phyloP scores from a whole-genome alignment of 2,797 vertebrate genomes.

The Microctenopoma stevenorrisi region DNA sequence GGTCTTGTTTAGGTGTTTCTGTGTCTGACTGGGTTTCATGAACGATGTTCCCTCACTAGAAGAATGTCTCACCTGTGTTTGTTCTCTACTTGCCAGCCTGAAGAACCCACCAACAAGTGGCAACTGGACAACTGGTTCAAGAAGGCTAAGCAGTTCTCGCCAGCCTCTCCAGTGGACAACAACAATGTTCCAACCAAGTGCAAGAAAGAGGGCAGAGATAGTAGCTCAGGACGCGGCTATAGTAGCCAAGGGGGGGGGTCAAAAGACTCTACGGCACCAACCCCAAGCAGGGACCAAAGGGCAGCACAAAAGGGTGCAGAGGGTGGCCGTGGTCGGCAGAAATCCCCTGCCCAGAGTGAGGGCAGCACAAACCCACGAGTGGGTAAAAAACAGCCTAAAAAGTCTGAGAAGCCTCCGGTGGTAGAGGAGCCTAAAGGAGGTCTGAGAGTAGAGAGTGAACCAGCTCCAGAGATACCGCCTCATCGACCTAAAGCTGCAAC shows the following conservation, averaged over 20 bases:
- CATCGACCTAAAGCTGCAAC: constrained; percentile 93
- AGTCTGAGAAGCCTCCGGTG: constrained; percentile 90
- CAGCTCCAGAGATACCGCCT: constrained; percentile 89
- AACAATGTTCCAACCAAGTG: constrained; percentile 90
- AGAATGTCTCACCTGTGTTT: constrained; percentile 2
- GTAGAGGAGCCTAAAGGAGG: constrained; percentile 94
- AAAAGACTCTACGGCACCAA: constrained; percentile 88
- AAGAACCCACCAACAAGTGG: constrained; percentile 97
- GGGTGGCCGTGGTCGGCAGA: constrained; percentile 90
- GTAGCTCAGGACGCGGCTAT: constrained; percentile 86
- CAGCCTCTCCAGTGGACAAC: constrained; percentile 94
- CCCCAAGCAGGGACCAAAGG: constrained; percentile 90
- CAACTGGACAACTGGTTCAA: constrained; percentile 99
- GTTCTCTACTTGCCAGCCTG: constrained; percentile 82
- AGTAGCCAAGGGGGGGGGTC: constrained; percentile 88
- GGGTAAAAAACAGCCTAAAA: constrained; percentile 98
- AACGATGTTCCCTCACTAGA: not conserved
- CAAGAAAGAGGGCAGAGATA: constrained; percentile 94
- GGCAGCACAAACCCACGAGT: constrained; percentile 85
- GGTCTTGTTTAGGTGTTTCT: not conserved
- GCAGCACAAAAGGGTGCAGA: constrained; percentile 91
- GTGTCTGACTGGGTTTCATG: not conserved
- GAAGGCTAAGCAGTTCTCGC: constrained; percentile 93
- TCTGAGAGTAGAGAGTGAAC: constrained; percentile 96
- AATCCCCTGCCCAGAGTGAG: constrained; percentile 95